Percentiles rank a stretch among this genome's conserved stretches.
Evolutionary conservation across 2,888 invertebrate genomes (phyloP).

Genomic region (Yponomeuta malinellus): DNA sequence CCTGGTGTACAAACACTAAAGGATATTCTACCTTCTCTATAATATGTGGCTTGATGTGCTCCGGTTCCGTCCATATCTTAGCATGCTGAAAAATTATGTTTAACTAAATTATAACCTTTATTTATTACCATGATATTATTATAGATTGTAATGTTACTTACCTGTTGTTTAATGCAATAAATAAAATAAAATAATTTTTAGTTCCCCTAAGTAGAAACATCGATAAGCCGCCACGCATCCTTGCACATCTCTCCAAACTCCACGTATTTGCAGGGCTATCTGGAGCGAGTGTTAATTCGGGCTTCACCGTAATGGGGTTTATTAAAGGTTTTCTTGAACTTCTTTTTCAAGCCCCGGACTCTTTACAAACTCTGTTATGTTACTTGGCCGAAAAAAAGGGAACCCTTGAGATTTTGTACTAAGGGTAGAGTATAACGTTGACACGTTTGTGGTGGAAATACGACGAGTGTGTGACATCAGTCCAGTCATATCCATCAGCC

Average conservation of each 20-base stretch:
- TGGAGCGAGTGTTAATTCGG: constrained; percentile 45
- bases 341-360: neutral
- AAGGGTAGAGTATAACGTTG: neutral
- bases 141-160: no score
- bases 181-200: neutral
- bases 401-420: neutral
- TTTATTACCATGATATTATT: no score
- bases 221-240: constrained; percentile 16
- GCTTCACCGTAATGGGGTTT: constrained; percentile 45
- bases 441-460: neutral
- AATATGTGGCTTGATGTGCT: no score
- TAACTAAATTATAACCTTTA: no score
- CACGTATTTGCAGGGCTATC: constrained; percentile 29
- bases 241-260: constrained; percentile 27
- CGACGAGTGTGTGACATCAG: no score
- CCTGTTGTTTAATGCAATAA: no score
- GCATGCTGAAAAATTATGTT: no score
- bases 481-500: neutral
- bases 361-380: neutral
- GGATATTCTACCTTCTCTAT: no score
- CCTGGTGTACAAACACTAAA: no score
- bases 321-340: constrained; percentile 49
- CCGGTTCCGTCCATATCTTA: no score
- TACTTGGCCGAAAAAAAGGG: neutral
- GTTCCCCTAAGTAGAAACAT: constrained; percentile 19